phyloP scores from a whole-genome alignment of 2,113 vertebrate genomes.

The Paedocypris sp. region DNA sequence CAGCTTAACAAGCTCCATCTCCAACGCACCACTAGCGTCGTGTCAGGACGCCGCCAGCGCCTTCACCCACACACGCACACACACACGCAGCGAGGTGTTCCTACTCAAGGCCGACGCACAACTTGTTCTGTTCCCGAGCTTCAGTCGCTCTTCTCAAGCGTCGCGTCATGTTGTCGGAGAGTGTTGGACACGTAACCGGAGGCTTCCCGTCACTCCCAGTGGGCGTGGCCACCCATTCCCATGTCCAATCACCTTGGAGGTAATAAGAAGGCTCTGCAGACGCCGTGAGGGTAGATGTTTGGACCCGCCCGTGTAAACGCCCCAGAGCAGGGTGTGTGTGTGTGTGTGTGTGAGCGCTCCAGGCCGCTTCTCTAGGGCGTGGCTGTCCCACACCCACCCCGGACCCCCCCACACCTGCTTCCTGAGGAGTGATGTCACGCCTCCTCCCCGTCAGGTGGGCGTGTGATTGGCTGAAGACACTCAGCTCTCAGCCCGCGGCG shows the following conservation, averaged over 20 bases:
- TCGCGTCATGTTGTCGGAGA: not conserved
- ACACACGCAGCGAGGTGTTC: not conserved
- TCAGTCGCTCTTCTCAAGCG: no score
- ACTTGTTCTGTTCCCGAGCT: no score
- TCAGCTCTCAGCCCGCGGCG: not conserved
- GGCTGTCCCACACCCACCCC: constrained; percentile 24
- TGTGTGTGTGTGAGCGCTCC: constrained; percentile 15
- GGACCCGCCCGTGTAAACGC: constrained; percentile 30
- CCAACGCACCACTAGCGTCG: constrained; percentile 77
- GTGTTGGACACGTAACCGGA: not conserved
- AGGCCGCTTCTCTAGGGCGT: constrained; percentile 35
- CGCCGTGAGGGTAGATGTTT: no score
- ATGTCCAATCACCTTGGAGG: no score
- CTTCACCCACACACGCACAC: constrained; percentile 75
- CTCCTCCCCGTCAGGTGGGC: no score
- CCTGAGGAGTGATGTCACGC: not conserved
- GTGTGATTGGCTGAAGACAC: no score
- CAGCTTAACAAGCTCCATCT: constrained; percentile 83
- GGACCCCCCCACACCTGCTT: constrained; percentile 4
- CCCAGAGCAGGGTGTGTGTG: constrained; percentile 25
- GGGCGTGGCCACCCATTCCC: not conserved
- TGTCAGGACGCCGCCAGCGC: constrained; percentile 69
- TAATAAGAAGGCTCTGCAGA: no score
- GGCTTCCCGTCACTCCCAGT: not conserved
- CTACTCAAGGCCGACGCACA: no score